Conservation (phyloP, 2,113 vertebrate species). For the Sminthopsis crassicaudata region DNA sequence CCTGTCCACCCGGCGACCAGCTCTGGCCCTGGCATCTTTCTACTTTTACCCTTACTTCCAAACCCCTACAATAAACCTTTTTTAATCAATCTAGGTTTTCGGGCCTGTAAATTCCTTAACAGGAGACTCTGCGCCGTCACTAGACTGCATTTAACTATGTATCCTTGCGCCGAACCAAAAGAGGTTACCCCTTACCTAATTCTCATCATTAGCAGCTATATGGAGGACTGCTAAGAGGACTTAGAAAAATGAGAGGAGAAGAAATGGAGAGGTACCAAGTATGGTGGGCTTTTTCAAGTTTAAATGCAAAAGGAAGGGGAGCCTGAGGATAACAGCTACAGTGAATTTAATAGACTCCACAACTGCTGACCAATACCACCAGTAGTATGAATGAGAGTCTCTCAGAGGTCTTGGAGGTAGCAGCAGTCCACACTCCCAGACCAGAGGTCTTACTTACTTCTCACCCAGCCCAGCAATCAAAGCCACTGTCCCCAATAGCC, state of each 20-base stretch:
- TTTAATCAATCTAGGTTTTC: too few species aligned
- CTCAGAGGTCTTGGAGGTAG: too few species aligned
- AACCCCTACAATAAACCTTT: too few species aligned
- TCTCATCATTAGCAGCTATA: too few species aligned
- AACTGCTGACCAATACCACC: neutral
- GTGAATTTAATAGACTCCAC: neutral
- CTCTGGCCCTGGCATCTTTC: too few species aligned
- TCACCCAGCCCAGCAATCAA: neutral
- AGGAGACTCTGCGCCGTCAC: too few species aligned
- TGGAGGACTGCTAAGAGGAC: neutral
- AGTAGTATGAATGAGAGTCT: neutral
- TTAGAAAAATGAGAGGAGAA: neutral
- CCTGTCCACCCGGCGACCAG: too few species aligned
- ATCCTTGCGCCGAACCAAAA: too few species aligned
- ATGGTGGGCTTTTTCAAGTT: neutral
- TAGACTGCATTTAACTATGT: too few species aligned
- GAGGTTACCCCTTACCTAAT: too few species aligned
- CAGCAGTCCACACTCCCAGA: neutral
- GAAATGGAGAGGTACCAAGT: neutral
- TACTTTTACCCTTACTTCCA: too few species aligned
- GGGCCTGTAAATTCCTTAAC: too few species aligned
- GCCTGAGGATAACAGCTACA: neutral
- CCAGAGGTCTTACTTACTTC: neutral
- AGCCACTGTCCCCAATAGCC: neutral
- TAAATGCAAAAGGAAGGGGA: neutral